Evolutionary conservation across 2,113 vertebrate genomes (phyloP), one percentile per base, ranked within the genome.

Genomic region (Climacteris rufus): DNA sequence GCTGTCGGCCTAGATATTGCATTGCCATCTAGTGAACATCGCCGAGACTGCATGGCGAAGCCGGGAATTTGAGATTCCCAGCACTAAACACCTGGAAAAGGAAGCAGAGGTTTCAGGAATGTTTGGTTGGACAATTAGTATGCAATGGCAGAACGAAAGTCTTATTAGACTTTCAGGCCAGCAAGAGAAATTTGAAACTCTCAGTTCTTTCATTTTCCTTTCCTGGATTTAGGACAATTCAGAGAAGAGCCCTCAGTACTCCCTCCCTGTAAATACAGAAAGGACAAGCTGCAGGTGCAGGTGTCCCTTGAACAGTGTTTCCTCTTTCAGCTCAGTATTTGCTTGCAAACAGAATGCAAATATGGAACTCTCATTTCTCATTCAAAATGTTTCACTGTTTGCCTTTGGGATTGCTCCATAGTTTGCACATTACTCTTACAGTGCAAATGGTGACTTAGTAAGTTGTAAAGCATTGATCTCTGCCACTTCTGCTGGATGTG

Each of bases 11-110:
- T 37, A 91, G 50, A 90, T 87, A 33, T 39, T 57, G 44, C 24
- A 96, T 70, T 96, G 96, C 96, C 97, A 96, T 85, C 97, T 95
- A 84, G 90, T 83, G 97, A 4, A 1, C 35, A 9, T 39, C 21
- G 1, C 15, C 13, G 57, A 45, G 30, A 86, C 39, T 87, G 65
- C 94, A 7, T 2, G 27, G 8, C 1, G 1, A 57, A 24, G 27
- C 8, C 2, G 6, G 35, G 13, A n/a, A 30, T 28, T 2, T 31
- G 6, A 52, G 39, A 20, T 28, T 33, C 9, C 9, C 28, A 14
- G n/a, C 21, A 3, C 4, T 16, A 18, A 37, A 53, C 2, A 3
- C 2, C 2, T 5, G 5, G 20, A 7, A 52, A 68, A 45, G 7
- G 7, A 35, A 21, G 10, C 6, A 49, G 44, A 27, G 6, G 7